These are phyloP conservation scores for Lindbergichthys nudifrons DNA, from an alignment of 2,797 vertebrate genomes.

Conservation along the genomic window DNA sequence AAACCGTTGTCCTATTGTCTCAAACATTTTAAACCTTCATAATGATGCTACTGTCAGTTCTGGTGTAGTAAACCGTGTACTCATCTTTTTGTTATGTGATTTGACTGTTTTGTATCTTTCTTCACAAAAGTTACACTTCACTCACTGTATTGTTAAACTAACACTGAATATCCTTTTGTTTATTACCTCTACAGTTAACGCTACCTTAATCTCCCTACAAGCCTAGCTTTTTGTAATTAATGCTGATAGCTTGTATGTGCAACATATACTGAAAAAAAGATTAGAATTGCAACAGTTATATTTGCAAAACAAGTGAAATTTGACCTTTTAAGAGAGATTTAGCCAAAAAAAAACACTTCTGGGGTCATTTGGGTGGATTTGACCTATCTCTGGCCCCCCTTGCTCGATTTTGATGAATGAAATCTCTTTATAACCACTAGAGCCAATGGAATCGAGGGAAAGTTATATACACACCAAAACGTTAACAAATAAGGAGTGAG, in stretches of 20 bases:
- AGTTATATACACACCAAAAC: too few relatives aligned
- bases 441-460: too few relatives aligned
- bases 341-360: too few relatives aligned
- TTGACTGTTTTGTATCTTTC: conserved; percentile 77
- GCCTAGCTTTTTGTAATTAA: conserved; percentile 82
- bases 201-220: conserved; percentile 80
- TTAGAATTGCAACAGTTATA: conserved; percentile 79
- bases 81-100: conserved; percentile 78
- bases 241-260: conserved; percentile 82
- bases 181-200: conserved; percentile 80
- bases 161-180: conserved; percentile 82
- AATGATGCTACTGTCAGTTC: conserved; percentile 71
- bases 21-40: conserved; percentile 33
- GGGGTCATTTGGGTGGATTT: too few relatives aligned
- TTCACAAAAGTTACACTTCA: conserved; percentile 74
- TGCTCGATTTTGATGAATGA: too few relatives aligned
- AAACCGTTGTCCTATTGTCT: conserved; percentile 38
- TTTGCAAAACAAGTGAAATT: too few relatives aligned
- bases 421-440: too few relatives aligned
- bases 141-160: conserved; percentile 83
- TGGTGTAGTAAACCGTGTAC: conserved; percentile 72
- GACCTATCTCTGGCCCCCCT: too few relatives aligned
- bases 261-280: conserved; percentile 86
- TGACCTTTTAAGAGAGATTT: too few relatives aligned
- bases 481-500: too few relatives aligned